These are phyloP conservation scores for Silurus meridionalis DNA, from an alignment of 2,113 vertebrate genomes.

Conservation along the genomic window DNA sequence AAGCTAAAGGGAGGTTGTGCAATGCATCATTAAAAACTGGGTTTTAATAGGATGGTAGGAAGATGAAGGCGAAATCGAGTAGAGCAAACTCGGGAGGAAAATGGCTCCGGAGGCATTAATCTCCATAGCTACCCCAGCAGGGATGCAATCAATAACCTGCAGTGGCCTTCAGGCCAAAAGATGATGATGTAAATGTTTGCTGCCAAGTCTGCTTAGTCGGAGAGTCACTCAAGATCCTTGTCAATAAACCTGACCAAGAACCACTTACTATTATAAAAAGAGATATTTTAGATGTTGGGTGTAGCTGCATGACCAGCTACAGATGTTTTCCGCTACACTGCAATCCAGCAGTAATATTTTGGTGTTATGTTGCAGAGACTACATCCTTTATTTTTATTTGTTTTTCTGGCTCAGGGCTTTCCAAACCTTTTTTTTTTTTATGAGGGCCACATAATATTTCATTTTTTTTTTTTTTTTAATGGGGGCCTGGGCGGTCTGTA, in stretches of 20 bases:
- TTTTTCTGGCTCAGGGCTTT: not conserved
- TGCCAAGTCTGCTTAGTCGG: not conserved
- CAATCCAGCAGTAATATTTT: not conserved
- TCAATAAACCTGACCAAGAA: not conserved
- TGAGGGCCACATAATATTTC: too few species aligned
- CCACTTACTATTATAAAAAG: not conserved
- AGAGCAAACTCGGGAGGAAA: not conserved
- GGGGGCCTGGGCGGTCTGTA: too few species aligned
- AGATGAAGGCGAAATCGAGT: not conserved
- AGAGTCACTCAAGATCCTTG: not conserved
- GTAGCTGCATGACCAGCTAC: not conserved
- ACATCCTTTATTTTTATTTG: not conserved
- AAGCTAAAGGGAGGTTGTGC: not conserved
- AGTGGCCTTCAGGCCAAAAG: not conserved
- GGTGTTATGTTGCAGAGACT: not conserved
- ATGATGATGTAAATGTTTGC: not conserved
- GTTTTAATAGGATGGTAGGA: not conserved
- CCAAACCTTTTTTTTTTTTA: too few species aligned
- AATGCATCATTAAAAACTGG: slow-evolving; percentile 1
- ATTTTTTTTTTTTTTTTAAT: too few species aligned
- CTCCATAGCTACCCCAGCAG: slow-evolving; percentile 5
- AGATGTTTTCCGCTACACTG: not conserved
- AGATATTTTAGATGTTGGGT: not conserved
- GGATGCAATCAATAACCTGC: not conserved
- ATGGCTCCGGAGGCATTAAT: slow-evolving; percentile 8